phyloP scores from a whole-genome alignment of 2,797 vertebrate species.

The Myripristis jacobus region DNA sequence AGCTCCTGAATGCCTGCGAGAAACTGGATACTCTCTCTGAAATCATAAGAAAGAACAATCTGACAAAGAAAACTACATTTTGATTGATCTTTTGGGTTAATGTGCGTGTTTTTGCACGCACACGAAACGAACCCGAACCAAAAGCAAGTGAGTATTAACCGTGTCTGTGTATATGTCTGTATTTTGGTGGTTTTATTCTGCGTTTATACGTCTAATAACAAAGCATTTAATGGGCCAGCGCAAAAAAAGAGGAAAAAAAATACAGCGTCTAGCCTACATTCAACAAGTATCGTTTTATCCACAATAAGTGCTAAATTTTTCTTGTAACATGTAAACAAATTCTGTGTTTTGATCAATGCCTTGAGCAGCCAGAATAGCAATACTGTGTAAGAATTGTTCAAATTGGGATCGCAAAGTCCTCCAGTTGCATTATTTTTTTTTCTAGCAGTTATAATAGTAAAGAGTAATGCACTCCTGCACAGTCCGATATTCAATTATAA shows the following conservation, averaged over 20 bases:
- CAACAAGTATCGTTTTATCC: conserved; percentile 82
- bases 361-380: conserved; percentile 21
- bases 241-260: not conserved
- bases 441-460: not conserved
- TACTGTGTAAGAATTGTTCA: conserved; percentile 3
- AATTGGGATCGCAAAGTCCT: conserved; percentile 16
- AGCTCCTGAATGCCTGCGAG: conserved; percentile 70
- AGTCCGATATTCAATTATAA: conserved; percentile 13
- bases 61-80: conserved; percentile 74
- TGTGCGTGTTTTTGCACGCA: conserved; percentile 75
- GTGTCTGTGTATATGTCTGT: conserved; percentile 75
- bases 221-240: conserved; percentile 24
- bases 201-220: conserved; percentile 39
- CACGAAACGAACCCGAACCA: conserved; percentile 79
- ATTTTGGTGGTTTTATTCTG: conserved; percentile 63
- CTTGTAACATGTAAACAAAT: conserved; percentile 8
- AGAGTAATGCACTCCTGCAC: conserved; percentile 24
- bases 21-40: conserved; percentile 75
- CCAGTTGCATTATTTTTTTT: conserved; percentile 4
- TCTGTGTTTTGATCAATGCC: conserved; percentile 33
- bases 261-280: conserved; percentile 66
- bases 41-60: conserved; percentile 67
- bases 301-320: conserved; percentile 30
- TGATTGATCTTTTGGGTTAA: conserved; percentile 75
- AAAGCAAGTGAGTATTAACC: conserved; percentile 84